phyloP scores from a whole-genome alignment of 2,888 invertebrate genomes.

The Dasysyrphus tricinctus region DNA sequence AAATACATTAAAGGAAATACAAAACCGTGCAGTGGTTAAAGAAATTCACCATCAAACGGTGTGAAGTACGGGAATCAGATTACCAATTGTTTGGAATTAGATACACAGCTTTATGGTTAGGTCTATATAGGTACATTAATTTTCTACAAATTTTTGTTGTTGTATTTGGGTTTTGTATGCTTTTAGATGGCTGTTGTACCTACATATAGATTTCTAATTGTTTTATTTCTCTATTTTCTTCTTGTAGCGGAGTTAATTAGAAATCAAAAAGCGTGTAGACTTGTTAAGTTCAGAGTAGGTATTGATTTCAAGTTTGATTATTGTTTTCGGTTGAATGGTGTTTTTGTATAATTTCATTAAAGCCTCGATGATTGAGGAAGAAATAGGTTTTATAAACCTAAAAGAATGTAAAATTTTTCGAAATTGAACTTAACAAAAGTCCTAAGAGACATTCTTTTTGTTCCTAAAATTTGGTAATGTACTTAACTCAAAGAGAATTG shows the following conservation, averaged over 20 bases:
- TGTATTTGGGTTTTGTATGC: constrained; percentile 35
- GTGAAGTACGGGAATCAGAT: constrained; percentile 52
- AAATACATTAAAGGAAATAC: constrained; percentile 39
- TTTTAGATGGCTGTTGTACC: constrained; percentile 1
- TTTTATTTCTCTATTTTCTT: neutral
- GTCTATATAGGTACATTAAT: neutral
- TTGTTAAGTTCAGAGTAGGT: neutral
- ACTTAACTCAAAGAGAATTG: no score
- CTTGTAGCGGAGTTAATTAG: no score
- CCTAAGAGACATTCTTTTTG: no score
- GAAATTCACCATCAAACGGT: constrained; percentile 54
- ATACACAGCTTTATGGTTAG: constrained; percentile 17
- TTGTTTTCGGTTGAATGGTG: neutral
- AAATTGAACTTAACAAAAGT: no score
- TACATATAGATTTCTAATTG: constrained; percentile 56
- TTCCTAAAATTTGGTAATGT: no score
- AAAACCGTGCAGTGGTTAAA: constrained; percentile 35
- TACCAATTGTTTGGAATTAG: constrained; percentile 60
- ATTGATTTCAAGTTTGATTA: constrained; percentile 9
- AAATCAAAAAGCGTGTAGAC: constrained; percentile 33
- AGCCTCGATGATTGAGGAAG: no score
- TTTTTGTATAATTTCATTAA: neutral
- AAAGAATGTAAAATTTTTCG: no score
- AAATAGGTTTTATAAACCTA: no score
- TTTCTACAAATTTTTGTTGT: constrained; percentile 21